A percentile compares a stretch with the other conserved stretches of the same genome.
Evolutionary conservation across 2,888 invertebrate species (phyloP).

Genomic region (Crioceris asparagi): DNA sequence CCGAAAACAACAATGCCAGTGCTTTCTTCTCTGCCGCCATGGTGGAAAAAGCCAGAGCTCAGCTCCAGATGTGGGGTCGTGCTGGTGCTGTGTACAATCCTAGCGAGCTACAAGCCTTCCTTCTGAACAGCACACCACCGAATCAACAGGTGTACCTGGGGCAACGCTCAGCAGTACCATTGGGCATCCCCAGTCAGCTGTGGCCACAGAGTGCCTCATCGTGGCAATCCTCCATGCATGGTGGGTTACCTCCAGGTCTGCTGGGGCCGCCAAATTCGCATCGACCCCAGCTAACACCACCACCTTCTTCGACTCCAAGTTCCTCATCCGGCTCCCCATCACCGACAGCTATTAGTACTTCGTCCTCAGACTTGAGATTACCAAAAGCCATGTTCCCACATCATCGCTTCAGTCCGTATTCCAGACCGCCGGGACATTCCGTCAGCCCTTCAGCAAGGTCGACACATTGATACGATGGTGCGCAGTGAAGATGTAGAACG

Average conservation of each 20-base stretch:
- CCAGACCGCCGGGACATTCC: slow-evolving; percentile 23
- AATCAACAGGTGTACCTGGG: slow-evolving; percentile 34
- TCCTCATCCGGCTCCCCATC: slow-evolving; percentile 44
- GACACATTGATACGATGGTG: slow-evolving; percentile 24
- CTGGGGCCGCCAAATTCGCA: slow-evolving; percentile 35
- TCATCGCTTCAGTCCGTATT: slow-evolving; percentile 39
- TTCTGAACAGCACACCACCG: slow-evolving; percentile 29
- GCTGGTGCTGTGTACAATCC: slow-evolving; percentile 42
- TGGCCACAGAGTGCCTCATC: slow-evolving; percentile 36
- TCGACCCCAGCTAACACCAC: slow-evolving; percentile 37
- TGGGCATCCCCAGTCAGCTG: slow-evolving; percentile 38
- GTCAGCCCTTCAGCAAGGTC: slow-evolving; percentile 26
- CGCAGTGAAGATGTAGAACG: slow-evolving; percentile 5
- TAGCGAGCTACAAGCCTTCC: slow-evolving; percentile 38
- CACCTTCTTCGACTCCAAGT: slow-evolving; percentile 41
- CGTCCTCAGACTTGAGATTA: slow-evolving; percentile 34
- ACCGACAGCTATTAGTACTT: slow-evolving; percentile 20
- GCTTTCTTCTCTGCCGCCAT: slow-evolving; percentile 41
- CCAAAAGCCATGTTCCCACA: slow-evolving; percentile 40
- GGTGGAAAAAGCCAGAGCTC: slow-evolving; percentile 47
- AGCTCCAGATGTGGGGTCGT: slow-evolving; percentile 44
- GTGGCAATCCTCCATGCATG: slow-evolving; percentile 34
- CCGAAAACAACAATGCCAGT: slow-evolving; percentile 38
- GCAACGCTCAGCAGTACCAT: slow-evolving; percentile 31
- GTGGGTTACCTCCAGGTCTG: slow-evolving; percentile 35